Evolutionary conservation across 2,888 invertebrate species (phyloP), one percentile per base, ranked within the genome.

Genomic region (Tryphoninae sp.): DNA sequence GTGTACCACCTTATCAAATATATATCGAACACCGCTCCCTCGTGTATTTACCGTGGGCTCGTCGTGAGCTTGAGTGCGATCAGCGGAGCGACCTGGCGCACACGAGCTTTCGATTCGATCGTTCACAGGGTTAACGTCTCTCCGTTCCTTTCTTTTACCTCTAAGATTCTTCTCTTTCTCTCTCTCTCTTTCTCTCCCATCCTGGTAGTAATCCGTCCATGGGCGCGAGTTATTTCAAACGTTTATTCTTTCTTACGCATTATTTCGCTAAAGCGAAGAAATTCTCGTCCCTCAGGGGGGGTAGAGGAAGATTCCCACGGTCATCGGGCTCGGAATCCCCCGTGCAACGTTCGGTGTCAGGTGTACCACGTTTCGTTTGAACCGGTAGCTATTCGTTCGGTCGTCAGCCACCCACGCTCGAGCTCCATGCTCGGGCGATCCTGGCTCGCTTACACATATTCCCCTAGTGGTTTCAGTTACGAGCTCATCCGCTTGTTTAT

Each of bases 1-100:
- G 88, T 90, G 90, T 90, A 90, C 88, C 87, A 88, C 86, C 90
- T 90, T 90, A 90, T 90, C 90, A 90, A 90, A 90, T 90, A 89
- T 90, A 90, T 90, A 90, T 90, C 90, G 89, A 90, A 90, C 89
- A 89, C 87, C 85, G 89, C 88, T 89, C 88, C 89, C 88, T 86
- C 89, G 87, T 89, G 89, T 89, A 88, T 89, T 89, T 88, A 87
- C 87, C 82, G 85, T 79, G 74, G 77, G 68, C 77, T 67, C 76
- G 77, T 67, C 78, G 83, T 82, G 85, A 86, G 87, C 87, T 86
- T 87, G 84, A 86, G 85, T 86, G 86, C 72, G 78, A 72, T 49
- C 69, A 81, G 73, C 42, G 51, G 72, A 74, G 73, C 58, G 81
- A 16, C 22, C 58, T 72, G 71, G 51, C 42, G 19, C 76, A 71